A percentile compares a stretch with the other conserved stretches of the same genome.
phyloP scores from a whole-genome alignment of 2,797 vertebrate species.

The Ambastaia sidthimunki region DNA sequence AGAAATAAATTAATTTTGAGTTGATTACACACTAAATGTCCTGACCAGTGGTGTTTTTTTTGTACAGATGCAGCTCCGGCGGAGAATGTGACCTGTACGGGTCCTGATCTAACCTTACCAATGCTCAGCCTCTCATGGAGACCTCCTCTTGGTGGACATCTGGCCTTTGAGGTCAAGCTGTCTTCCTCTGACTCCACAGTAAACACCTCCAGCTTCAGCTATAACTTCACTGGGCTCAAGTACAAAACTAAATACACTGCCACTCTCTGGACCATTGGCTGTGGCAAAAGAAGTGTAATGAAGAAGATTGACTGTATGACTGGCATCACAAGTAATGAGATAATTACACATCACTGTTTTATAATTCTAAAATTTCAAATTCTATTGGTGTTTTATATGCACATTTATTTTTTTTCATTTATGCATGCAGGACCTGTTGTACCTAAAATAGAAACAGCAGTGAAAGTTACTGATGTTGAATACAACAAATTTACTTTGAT shows the following conservation, averaged over 20 bases:
- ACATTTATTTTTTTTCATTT: not conserved
- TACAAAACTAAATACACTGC: constrained; percentile 56
- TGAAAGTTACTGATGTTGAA: fast-evolving
- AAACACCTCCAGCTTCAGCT: not conserved
- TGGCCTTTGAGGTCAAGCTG: constrained; percentile 24
- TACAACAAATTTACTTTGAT: constrained; percentile 62
- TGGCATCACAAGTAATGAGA: constrained; percentile 73
- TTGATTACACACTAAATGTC: not conserved
- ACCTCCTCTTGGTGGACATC: constrained; percentile 4
- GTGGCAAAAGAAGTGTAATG: constrained; percentile 64
- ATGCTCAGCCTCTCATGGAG: constrained; percentile 41
- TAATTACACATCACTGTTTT: not conserved
- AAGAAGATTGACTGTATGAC: not conserved
- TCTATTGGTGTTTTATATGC: not conserved
- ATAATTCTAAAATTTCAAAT: not conserved
- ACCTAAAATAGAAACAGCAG: not conserved
- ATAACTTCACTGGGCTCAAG: constrained; percentile 54
- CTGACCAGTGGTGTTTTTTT: not conserved
- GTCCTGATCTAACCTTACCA: constrained; percentile 40
- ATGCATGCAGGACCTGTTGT: constrained; percentile 63
- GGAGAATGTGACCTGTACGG: constrained; percentile 1
- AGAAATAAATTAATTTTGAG: too few species aligned
- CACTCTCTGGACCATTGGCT: constrained; percentile 66
- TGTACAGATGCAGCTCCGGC: constrained; percentile 47
- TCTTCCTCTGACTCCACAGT: not conserved